Evolutionary conservation across 2,113 vertebrate genomes (phyloP).

Genomic region (Cyanistes caeruleus): DNA sequence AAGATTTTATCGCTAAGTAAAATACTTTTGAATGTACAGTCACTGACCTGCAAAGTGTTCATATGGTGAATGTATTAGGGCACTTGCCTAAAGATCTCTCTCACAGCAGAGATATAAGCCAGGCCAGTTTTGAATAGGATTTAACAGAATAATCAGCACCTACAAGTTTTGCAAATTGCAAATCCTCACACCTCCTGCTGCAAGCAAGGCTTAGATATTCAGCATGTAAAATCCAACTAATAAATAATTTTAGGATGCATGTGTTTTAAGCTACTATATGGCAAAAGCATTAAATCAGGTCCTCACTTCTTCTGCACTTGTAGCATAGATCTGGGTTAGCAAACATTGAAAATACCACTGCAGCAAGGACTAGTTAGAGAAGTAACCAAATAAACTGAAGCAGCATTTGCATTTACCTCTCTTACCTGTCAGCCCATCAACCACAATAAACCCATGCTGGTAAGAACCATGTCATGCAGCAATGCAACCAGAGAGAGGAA

Average conservation of each 20-base stretch:
- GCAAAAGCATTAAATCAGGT: neutral
- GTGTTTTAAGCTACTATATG: neutral
- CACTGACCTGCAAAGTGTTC: constrained; percentile 48
- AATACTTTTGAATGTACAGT: constrained; percentile 50
- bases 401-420: neutral
- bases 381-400: neutral
- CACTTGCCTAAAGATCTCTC: constrained; percentile 49
- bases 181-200: neutral
- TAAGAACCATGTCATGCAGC: neutral
- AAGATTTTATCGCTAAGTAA: constrained; percentile 51
- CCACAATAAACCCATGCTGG: neutral
- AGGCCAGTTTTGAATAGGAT: neutral
- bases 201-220: neutral
- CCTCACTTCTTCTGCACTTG: neutral
- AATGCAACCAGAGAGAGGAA: neutral
- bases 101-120: constrained; percentile 25
- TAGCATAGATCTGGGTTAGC: neutral
- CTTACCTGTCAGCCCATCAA: neutral
- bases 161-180: neutral
- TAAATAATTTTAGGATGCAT: neutral
- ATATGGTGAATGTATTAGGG: neutral
- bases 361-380: neutral
- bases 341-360: neutral
- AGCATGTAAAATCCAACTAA: constrained; percentile 3
- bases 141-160: constrained; percentile 4